phyloP scores from a whole-genome alignment of 2,888 invertebrate species.

The Eristalis intricaria region DNA sequence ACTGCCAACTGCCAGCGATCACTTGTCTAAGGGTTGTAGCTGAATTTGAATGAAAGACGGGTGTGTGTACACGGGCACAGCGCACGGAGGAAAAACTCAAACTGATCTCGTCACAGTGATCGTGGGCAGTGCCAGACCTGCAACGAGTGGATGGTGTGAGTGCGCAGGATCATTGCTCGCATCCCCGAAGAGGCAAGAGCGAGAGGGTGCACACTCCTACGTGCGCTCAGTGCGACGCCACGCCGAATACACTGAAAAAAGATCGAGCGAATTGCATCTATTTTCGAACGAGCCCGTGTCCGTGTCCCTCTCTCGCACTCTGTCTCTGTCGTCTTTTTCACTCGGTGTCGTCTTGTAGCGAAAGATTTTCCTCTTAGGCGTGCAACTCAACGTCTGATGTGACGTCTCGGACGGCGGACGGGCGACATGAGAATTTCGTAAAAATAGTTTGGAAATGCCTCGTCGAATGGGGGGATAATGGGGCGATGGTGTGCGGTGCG shows the following conservation, averaged over 20 bases:
- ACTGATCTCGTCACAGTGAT: constrained; percentile 29
- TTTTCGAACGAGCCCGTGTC: not conserved
- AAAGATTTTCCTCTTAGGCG: constrained; percentile 45
- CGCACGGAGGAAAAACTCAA: constrained; percentile 40
- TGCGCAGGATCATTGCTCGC: constrained; percentile 64
- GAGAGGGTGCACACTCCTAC: not conserved
- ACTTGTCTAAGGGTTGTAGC: constrained; percentile 3
- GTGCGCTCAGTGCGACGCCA: not conserved
- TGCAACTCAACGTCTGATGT: constrained; percentile 41
- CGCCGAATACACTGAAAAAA: not conserved
- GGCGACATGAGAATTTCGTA: constrained; percentile 48
- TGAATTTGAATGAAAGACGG: not conserved
- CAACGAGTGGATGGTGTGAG: constrained; percentile 11
- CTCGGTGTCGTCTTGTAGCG: constrained; percentile 5
- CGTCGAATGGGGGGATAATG: constrained; percentile 17
- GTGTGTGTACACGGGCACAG: not conserved
- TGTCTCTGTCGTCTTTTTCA: not conserved
- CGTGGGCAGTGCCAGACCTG: constrained; percentile 2
- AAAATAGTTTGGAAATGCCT: constrained; percentile 58
- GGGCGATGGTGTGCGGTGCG: constrained; percentile 21
- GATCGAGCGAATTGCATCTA: not conserved
- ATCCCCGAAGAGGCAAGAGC: constrained; percentile 18
- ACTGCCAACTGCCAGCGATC: too few relatives aligned
- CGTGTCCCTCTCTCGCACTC: not conserved
- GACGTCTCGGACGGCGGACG: constrained; percentile 25